Evolutionary conservation across 2,888 invertebrate species (phyloP), one percentile per base, ranked within the genome.

Genomic region (Cheiracanthium punctorium): DNA sequence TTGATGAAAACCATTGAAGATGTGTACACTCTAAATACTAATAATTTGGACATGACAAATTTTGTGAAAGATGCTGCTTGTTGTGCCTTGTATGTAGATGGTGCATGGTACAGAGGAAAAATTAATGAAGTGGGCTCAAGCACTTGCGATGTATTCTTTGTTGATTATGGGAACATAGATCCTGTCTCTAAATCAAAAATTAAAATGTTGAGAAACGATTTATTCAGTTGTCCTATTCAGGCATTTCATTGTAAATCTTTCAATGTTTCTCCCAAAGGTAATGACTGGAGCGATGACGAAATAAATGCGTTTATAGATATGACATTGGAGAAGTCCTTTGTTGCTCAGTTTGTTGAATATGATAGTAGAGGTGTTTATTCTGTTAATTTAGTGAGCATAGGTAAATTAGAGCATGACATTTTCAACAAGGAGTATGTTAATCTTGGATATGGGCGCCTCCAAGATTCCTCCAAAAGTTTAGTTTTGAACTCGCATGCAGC

Each of bases 131-230:
- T 73, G 48, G 41, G 37, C 1, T 17, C 48, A 1, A 12, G 69
- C 0, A 28, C 58, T 5, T 86, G 75, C 14, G 88, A 89, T 69
- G 91, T 91, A 5, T 89, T 89, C 30, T 91, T 91, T 89, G 90
- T 91, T 24, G 91, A 91, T 88, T 91, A 91, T 89, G 91, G 91
- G 10, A 91, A 91, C 82, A 88, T 89, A 14, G 91, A 91, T 76
- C 72, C 65, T 7, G 90, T 91, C 14, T 65, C 89, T 5, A 77
- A 77, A 20, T 77, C 89, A 0, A 89, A 90, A 24, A 82, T 91
- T 24, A 89, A 90, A 48, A 88, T 84, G n/a, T 82, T 91, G 1
- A 89, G 89, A n/a, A 77, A 89, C 4, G 89, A 90, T 12, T 90
- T 90, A 84, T 70, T 89, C 17, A 71, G 72, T 17, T 88, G 90